Base-by-base conservation (phyloP, 2,888 invertebrate genomes). In the Sarcophaga variegata region DNA sequence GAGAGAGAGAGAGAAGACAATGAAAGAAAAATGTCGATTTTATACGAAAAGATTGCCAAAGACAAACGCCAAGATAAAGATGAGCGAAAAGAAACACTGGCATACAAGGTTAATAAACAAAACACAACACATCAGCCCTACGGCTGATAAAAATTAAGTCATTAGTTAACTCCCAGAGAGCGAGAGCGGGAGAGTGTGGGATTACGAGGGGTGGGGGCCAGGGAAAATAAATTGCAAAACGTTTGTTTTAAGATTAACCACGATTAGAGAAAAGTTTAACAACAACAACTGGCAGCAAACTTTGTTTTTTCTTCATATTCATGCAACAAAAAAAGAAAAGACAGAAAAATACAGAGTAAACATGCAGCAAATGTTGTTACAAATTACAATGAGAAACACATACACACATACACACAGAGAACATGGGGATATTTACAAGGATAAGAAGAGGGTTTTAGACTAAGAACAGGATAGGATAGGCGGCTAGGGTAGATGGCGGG, bases 121-220 rank as follows among this genome's bases (percentile, higher is more conserved):
- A 90, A 37, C 37, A 37, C 37, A 37, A 10, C 10, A 37, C 8
- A 37, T 37, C 8, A 37, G 90, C 91, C 92, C 92, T 91, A 91
- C 91, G 91, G 91, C 92, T 91, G 93, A 93, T 93, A 93, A 79
- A 84, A 93, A 93, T 93, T 93, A 93, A 93, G 93, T 93, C 93
- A 93, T 93, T 93, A 93, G 93, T 92, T 93, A 91, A 90, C 89
- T 90, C 89, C 91, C 89, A 80, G 75, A 49, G 49, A 12, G 11
- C 0, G 17, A 2, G 54, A 86, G 74, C 62, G 72, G 25, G 67
- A 69, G 62, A 67, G 17, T 14, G 14, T 49, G 37, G n/a, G 12
- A 49, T 8, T 49, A 4, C 4, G 49, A 12, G 64, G 27, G 79
- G 49, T 17, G 63, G 60, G 63, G 80, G 83, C 22, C 72, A 91